Conservation (phyloP, 2,113 vertebrate species). For the Aleadryas rufinucha region DNA sequence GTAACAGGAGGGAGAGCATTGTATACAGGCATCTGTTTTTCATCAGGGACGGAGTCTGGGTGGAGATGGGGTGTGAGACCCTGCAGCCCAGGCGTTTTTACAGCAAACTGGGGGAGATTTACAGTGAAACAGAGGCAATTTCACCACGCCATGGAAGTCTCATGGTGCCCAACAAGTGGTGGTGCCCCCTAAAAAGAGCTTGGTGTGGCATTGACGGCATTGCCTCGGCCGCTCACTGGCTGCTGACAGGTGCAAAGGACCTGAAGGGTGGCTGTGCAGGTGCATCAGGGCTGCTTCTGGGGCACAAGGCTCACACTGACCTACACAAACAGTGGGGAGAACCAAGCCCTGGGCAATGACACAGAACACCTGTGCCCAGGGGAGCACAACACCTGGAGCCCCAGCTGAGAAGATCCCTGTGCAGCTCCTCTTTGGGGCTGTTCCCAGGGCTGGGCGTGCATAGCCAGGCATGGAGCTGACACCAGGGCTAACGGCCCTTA, state of each 20-base stretch:
- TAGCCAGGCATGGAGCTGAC: neutral
- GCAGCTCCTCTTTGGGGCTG: neutral
- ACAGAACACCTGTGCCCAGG: neutral
- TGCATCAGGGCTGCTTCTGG: neutral
- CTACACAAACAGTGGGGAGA: neutral
- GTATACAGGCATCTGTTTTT: fast-evolving
- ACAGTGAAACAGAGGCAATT: no score
- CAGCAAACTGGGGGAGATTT: neutral
- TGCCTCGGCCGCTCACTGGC: fast-evolving
- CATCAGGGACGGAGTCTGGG: fast-evolving
- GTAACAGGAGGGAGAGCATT: neutral
- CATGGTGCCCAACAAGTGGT: neutral
- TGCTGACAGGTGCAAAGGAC: fast-evolving
- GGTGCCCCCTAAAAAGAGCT: neutral
- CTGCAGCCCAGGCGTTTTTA: neutral
- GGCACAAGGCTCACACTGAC: neutral
- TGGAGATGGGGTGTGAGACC: neutral
- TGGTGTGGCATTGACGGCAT: fast-evolving
- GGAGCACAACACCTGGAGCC: neutral
- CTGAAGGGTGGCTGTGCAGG: neutral
- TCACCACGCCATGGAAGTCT: neutral
- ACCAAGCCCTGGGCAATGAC: neutral
- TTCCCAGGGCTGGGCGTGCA: neutral
- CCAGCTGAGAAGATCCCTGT: neutral
- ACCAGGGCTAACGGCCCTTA: fast-evolving